phyloP scores from a whole-genome alignment of 2,888 invertebrate species.

The Zygothrica quintamaculata region DNA sequence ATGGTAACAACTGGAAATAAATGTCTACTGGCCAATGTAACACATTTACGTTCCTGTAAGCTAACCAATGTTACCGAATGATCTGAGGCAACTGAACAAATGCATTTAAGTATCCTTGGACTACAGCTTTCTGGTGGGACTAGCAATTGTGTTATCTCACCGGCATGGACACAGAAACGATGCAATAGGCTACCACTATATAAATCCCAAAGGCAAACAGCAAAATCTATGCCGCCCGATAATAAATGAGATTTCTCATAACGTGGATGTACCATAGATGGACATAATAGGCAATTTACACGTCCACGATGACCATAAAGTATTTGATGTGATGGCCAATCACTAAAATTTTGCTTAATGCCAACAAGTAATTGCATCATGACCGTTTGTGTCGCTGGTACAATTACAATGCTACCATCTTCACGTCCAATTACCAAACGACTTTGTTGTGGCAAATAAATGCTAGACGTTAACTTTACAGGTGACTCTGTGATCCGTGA shows the following conservation, averaged over 20 bases:
- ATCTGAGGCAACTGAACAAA: constrained; percentile 98
- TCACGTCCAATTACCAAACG: constrained; percentile 97
- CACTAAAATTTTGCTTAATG: constrained; percentile 89
- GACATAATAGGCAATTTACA: constrained; percentile 97
- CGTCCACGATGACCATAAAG: constrained; percentile 95
- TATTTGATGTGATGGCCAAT: constrained; percentile 95
- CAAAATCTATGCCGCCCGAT: constrained; percentile 99
- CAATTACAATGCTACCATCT: constrained; percentile 97
- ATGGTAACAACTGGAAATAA: constrained; percentile 97
- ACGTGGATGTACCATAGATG: constrained; percentile 93
- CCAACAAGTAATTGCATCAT: constrained; percentile 96
- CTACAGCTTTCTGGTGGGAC: constrained; percentile 97
- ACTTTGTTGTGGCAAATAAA: constrained; percentile 96
- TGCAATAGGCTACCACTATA: constrained; percentile 95
- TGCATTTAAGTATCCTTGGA: constrained; percentile 95
- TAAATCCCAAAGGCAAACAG: constrained; percentile 97
- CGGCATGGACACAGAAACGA: constrained; percentile 98
- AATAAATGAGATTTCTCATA: constrained; percentile 95
- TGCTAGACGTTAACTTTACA: constrained; percentile 95
- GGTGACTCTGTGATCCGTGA: constrained; percentile 90
- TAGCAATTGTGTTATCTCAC: constrained; percentile 96
- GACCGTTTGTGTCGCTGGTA: constrained; percentile 97
- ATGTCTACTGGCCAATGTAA: constrained; percentile 94
- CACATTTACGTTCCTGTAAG: constrained; percentile 94
- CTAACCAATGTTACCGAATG: constrained; percentile 98